A percentile compares a stretch with the other conserved stretches of the same genome.
Evolutionary conservation across 2,113 vertebrate species (phyloP).

Genomic region (Cyanistes caeruleus): DNA sequence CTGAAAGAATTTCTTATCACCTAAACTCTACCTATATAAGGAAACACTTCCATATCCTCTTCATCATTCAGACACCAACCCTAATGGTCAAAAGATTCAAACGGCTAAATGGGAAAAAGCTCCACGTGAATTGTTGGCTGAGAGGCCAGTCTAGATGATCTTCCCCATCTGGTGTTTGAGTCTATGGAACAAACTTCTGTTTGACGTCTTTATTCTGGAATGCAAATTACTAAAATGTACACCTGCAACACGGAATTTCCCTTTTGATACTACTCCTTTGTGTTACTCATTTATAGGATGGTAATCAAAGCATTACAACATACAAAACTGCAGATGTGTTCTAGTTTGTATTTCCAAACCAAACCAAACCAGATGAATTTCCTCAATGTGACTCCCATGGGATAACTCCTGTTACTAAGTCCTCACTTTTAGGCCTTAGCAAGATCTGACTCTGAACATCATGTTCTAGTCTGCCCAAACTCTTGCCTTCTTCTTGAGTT

Average conservation of each 20-base stretch:
- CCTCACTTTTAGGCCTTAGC: background rate
- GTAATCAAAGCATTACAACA: background rate
- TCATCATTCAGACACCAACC: background rate
- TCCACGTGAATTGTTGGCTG: background rate
- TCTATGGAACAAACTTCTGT: background rate
- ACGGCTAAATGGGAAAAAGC: background rate
- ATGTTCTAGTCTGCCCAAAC: background rate
- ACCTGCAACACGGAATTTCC: background rate
- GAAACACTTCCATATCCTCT: background rate
- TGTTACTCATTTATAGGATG: background rate
- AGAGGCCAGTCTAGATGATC: background rate
- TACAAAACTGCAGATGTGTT: background rate
- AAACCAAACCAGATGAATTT: background rate
- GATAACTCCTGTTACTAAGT: background rate
- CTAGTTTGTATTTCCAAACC: background rate
- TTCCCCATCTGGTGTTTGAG: conserved; percentile 2
- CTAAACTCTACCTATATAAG: background rate
- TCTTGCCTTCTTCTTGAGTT: background rate
- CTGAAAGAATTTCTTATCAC: background rate
- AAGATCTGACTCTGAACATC: background rate
- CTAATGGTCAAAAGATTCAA: background rate
- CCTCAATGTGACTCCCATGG: background rate
- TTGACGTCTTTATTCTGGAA: background rate
- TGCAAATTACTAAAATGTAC: background rate
- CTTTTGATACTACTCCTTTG: background rate